These are phyloP conservation scores for Cylloceria caligata DNA, from an alignment of 2,888 invertebrate genomes.

Conservation along the genomic window DNA sequence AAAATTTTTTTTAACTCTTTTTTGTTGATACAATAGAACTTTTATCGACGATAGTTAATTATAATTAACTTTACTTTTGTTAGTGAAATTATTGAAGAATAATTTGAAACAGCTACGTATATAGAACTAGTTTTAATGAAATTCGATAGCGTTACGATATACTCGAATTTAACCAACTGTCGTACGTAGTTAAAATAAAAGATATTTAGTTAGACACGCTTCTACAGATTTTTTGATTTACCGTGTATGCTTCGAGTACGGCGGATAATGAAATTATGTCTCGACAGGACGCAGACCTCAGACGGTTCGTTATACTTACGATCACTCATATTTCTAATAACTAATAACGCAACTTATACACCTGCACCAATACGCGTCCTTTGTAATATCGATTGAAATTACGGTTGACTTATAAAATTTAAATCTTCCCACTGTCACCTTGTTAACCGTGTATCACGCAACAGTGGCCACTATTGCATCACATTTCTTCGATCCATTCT, in stretches of 20 bases:
- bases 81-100: no score
- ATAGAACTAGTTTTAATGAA: no score
- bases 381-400: conserved; percentile 41
- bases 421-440: not conserved
- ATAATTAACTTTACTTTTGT: no score
- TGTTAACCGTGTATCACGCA: conserved; percentile 31
- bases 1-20: no score
- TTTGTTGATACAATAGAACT: no score
- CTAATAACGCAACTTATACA: conserved; percentile 18
- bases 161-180: not conserved
- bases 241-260: not conserved
- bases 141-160: not conserved
- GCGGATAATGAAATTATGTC: conserved; percentile 10
- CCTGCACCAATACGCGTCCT: conserved; percentile 27
- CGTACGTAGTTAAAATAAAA: not conserved
- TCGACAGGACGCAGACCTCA: not conserved
- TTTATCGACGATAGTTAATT: no score
- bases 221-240: not conserved
- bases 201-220: not conserved
- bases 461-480: conserved; percentile 37
- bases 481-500: conserved; percentile 27
- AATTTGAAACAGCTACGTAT: no score
- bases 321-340: conserved; percentile 13
- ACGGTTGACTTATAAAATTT: conserved; percentile 45
- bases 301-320: conserved; percentile 21